Percentiles rank a stretch among this genome's conserved stretches.
phyloP scores from a whole-genome alignment of 1,140 invertebrate genomes.

The Antheraea mylitta region DNA sequence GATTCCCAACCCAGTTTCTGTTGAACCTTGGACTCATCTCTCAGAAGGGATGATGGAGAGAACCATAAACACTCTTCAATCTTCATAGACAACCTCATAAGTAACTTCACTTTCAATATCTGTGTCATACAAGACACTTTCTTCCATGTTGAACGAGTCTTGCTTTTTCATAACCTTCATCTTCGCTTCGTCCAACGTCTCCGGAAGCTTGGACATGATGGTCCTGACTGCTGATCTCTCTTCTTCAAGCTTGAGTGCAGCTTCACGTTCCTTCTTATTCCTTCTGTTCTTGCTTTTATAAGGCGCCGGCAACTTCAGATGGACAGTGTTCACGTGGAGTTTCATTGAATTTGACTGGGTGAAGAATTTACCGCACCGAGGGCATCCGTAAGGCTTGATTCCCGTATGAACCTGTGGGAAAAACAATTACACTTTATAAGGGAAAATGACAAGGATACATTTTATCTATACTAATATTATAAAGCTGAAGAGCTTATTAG shows the following conservation, averaged over 20 bases:
- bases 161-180: neutral
- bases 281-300: slow-evolving; percentile 42
- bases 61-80: too few species aligned
- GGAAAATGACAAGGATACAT: too few species aligned
- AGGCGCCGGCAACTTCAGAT: slow-evolving; percentile 51
- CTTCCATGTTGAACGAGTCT: slow-evolving; percentile 4
- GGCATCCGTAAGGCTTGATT: slow-evolving; percentile 89
- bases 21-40: too few species aligned
- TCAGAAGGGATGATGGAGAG: too few species aligned
- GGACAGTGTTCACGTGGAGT: slow-evolving; percentile 70
- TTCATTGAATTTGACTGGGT: slow-evolving; percentile 86
- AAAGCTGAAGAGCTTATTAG: too few species aligned
- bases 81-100: slow-evolving; percentile 22
- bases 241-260: neutral
- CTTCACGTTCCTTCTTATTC: neutral
- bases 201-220: neutral
- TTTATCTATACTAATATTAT: too few species aligned
- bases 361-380: slow-evolving; percentile 88
- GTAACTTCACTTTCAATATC: slow-evolving; percentile 16
- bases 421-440: neutral
- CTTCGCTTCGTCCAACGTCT: neutral
- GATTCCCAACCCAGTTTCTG: too few species aligned
- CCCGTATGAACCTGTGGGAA: slow-evolving; percentile 73
- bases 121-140: slow-evolving; percentile 12
- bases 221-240: neutral